Base-by-base conservation (phyloP, 2,797 vertebrate species). In the Sebastes steindachneri region DNA sequence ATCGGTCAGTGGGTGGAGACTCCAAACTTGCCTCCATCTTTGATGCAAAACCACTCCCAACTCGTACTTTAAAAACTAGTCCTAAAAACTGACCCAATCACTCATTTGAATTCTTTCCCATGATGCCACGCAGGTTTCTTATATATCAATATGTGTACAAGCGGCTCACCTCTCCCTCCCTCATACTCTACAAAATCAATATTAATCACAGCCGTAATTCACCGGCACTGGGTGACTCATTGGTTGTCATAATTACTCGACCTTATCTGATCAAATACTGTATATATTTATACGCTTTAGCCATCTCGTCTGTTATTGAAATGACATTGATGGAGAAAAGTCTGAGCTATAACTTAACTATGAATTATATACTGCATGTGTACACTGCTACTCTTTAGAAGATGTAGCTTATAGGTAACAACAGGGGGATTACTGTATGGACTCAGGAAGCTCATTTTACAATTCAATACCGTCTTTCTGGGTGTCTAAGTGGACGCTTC, bases 161-260 rank as follows among this genome's bases (percentile, higher is more conserved):
- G 63, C 21, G 12, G 28, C 67, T 80, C 65, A 35, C 57, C 75
- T 79, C 69, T 64, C 54, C 65, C 29, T 59, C 66, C 60, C 45
- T 55, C 53, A 19, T 66, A 10, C 26, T 35, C 65, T 5, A 21
- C n/a, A 48, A 73, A 90, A 90, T 91, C 88, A 86, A 89, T 88
- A 87, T 73, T 79, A 88, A 91, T 90, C 84, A 83, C 73, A 59
- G n/a, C 51, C 29, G 37, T 88, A 79, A 88, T 76, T 86, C 69
- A 53, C 55, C 25, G 51, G 64, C 62, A 68, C 72, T 55, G 58
- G 65, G 41, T 79, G 81, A 83, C 70, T 86, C 65, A 85, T 75
- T 84, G 86, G 69, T 88, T 83, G 63, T 68, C 51, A 77, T 83
- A 89, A 89, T 86, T 79, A 85, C 74, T 77, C 2, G 0, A 54